These are phyloP conservation scores for Eupithecia exiguata DNA, from an alignment of 2,888 invertebrate genomes.

Conservation along the genomic window DNA sequence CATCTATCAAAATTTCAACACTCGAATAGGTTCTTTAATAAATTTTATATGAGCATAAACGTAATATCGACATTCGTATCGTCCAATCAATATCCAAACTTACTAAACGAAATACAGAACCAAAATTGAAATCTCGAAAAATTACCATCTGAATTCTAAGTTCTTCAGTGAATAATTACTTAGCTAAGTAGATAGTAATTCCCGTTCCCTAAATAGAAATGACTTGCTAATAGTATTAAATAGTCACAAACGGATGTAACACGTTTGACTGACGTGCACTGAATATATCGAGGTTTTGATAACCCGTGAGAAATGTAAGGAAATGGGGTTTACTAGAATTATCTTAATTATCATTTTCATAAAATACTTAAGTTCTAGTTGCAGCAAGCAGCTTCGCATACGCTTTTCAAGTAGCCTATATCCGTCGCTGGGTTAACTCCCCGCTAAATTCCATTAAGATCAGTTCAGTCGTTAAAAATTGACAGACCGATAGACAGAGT, in stretches of 20 bases:
- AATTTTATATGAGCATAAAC: too few relatives aligned
- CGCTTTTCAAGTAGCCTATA: too few relatives aligned
- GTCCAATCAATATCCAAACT: too few relatives aligned
- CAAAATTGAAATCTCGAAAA: neutral
- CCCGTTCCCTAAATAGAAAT: slow-evolving; percentile 51
- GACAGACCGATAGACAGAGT: too few relatives aligned
- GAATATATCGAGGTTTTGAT: slow-evolving; percentile 46
- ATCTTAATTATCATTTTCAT: neutral
- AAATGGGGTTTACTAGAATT: slow-evolving; percentile 6
- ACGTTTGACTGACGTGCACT: slow-evolving; percentile 49
- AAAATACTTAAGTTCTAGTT: neutral
- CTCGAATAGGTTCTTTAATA: too few relatives aligned
- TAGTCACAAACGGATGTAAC: slow-evolving; percentile 51
- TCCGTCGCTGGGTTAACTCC: too few relatives aligned
- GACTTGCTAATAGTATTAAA: slow-evolving; percentile 62
- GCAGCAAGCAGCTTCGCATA: too few relatives aligned
- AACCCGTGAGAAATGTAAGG: slow-evolving; percentile 52
- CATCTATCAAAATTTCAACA: too few relatives aligned
- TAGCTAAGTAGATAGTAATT: slow-evolving; percentile 32
- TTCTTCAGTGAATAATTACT: neutral
- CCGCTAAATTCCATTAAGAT: too few relatives aligned
- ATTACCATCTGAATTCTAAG: neutral
- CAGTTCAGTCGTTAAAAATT: too few relatives aligned
- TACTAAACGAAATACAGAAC: too few relatives aligned
- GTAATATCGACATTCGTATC: too few relatives aligned